A percentile compares a stretch with the other conserved stretches of the same genome.
These are phyloP conservation scores for Callaeas wilsoni DNA, from an alignment of 2,113 vertebrate species.

Conservation along the genomic window DNA sequence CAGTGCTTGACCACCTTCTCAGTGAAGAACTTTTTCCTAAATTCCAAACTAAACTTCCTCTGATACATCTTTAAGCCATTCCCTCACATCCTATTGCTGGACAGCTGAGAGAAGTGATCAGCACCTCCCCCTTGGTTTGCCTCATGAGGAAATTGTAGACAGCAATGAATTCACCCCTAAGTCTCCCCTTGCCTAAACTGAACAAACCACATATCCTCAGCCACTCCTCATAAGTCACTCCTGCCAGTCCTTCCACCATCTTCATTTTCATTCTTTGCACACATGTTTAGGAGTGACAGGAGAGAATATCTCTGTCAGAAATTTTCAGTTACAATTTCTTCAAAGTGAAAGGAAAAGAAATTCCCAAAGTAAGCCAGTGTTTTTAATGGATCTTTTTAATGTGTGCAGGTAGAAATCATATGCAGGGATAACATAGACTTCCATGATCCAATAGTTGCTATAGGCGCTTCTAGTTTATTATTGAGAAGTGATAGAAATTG, in stretches of 20 bases:
- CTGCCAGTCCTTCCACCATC: neutral
- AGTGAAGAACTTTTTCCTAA: neutral
- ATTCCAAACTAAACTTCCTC: neutral
- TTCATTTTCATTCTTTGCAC: neutral
- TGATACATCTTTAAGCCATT: neutral
- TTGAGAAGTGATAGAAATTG: neutral
- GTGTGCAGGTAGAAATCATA: neutral
- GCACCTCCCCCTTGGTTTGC: neutral
- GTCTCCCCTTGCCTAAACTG: neutral
- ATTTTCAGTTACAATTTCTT: neutral
- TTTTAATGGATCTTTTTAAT: neutral
- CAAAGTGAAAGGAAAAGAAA: neutral
- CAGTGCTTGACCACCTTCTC: neutral
- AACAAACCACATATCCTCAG: neutral
- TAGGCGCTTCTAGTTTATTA: neutral
- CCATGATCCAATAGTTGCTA: neutral
- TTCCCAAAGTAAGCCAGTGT: neutral
- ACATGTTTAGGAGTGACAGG: neutral
- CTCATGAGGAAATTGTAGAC: neutral
- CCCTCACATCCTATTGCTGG: neutral
- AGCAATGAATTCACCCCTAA: neutral
- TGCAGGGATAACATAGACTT: neutral
- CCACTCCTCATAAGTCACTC: neutral
- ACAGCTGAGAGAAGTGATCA: neutral
- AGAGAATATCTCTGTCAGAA: neutral